Evolutionary conservation across 2,113 vertebrate genomes (phyloP), one percentile per base, ranked within the genome.

Genomic region (Hippocampus comes): DNA sequence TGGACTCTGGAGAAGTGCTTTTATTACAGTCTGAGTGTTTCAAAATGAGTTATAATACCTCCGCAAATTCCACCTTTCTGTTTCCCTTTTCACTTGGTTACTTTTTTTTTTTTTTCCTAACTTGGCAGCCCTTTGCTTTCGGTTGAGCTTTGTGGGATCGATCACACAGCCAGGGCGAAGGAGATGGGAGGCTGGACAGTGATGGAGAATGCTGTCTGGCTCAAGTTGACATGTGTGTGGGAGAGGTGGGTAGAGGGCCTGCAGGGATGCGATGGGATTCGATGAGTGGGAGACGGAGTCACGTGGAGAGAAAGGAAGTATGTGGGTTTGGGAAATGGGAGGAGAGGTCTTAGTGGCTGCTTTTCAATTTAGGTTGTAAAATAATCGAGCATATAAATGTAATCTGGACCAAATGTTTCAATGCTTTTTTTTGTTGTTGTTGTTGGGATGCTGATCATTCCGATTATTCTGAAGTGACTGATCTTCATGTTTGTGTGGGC

Each of bases 291-390:
- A 77, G 72, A 70, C 65, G 66, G 63, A 80, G 81, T 74, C 78
- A 59, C 56, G 0, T 67, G 42, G 57, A 42, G 64, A 71, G 74
- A 89, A 72, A 86, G 89, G 87, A 90, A 91, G 86, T 86, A 6
- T 38, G 81, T 25, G 78, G 82, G 71, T 80, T 89, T 80, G 80
- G 81, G 85, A 88, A 89, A 82, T 66, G 65, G 17, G 79, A 84
- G 76, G 65, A 63, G 65, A 80, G 73, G 78, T 87, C 88, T 80
- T 80, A 86, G 73, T 68, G 76, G 82, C 85, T 72, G 70, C 78
- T 69, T 75, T 74, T 78, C 59, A 55, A 34, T 65, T 61, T 25
- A 59, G 63, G 23, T 70, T 72, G 14, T 60, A 38, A 67, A 38
- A 66, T 71, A 27, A 51, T 20, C 55, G 5, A 71, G 49, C 20